A percentile compares a stretch with the other conserved stretches of the same genome.
phyloP scores from a whole-genome alignment of 2,888 invertebrate genomes.

The Drosophila macrospina region DNA sequence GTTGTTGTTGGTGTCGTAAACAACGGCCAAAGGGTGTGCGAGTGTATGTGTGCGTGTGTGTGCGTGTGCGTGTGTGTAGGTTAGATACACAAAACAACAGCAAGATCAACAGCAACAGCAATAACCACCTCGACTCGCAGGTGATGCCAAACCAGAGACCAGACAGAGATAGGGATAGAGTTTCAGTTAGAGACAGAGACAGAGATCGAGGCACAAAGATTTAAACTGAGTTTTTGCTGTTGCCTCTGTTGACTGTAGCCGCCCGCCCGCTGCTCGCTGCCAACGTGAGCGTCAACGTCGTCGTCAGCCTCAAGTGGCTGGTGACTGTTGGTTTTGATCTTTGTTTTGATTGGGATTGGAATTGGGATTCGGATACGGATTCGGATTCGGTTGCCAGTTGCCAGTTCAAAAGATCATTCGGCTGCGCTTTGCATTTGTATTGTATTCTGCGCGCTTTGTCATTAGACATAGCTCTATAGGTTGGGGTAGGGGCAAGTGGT shows the following conservation, averaged over 20 bases:
- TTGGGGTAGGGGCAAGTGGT: not conserved
- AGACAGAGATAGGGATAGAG: not conserved
- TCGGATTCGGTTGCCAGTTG: constrained; percentile 20
- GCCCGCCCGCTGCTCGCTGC: constrained; percentile 51
- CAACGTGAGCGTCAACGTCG: constrained; percentile 14
- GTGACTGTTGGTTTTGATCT: constrained; percentile 68
- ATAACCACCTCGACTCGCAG: constrained; percentile 40
- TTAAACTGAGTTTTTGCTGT: constrained; percentile 11
- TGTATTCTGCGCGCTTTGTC: constrained; percentile 60
- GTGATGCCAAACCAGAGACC: constrained; percentile 49
- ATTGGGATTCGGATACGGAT: constrained; percentile 32
- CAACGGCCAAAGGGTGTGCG: constrained; percentile 21
- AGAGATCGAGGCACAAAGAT: not conserved
- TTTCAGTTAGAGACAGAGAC: not conserved
- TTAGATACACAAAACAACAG: constrained; percentile 66
- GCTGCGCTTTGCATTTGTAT: constrained; percentile 50
- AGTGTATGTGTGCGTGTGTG: constrained; percentile 23
- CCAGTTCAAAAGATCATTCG: constrained; percentile 66
- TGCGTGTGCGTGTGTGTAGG: constrained; percentile 40
- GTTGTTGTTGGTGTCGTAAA: constrained; percentile 41
- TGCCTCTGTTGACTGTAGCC: constrained; percentile 29
- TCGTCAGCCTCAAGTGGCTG: constrained; percentile 54
- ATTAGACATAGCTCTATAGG: constrained; percentile 40
- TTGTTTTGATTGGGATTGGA: constrained; percentile 72
- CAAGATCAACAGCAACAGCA: constrained; percentile 37